Evolutionary conservation across 2,888 invertebrate species (phyloP).

Genomic region (Tineola bisselliella): DNA sequence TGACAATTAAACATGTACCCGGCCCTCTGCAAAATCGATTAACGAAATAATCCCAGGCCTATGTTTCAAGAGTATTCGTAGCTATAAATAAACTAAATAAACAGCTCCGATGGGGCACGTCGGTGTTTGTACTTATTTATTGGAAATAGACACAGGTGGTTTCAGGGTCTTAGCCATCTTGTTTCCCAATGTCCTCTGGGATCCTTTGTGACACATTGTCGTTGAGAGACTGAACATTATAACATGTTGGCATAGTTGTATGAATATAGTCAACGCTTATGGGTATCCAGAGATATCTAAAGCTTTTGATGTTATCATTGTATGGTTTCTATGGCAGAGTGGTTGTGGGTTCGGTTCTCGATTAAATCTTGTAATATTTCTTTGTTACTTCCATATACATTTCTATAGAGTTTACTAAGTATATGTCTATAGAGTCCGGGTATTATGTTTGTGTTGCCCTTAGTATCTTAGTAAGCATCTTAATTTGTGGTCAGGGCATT

Average conservation of each 20-base stretch:
- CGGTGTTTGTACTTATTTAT: conserved; percentile 40
- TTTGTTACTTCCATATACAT: no score
- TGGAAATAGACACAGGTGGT: conserved; percentile 40
- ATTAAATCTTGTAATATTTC: no score
- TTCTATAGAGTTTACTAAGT: no score
- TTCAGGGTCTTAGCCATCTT: conserved; percentile 27
- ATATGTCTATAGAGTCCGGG: no score
- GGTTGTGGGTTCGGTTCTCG: no score
- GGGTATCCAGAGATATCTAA: no score
- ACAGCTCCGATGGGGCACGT: conserved; percentile 33
- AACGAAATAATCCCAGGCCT: conserved; percentile 4
- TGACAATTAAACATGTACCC: no score
- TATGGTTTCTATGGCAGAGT: no score
- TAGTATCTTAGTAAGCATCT: no score
- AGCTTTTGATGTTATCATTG: no score
- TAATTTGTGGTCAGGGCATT: no score
- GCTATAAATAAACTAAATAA: conserved; percentile 44
- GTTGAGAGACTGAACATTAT: conserved; percentile 25
- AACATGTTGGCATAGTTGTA: neutral
- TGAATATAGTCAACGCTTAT: neutral
- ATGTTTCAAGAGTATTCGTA: neutral
- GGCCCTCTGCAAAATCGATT: neutral
- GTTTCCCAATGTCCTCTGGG: conserved; percentile 45
- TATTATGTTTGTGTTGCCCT: no score
- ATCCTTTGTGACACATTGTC: conserved; percentile 34